Base-by-base conservation (phyloP, 2,113 vertebrate species). In the Periophthalmus modestus region DNA sequence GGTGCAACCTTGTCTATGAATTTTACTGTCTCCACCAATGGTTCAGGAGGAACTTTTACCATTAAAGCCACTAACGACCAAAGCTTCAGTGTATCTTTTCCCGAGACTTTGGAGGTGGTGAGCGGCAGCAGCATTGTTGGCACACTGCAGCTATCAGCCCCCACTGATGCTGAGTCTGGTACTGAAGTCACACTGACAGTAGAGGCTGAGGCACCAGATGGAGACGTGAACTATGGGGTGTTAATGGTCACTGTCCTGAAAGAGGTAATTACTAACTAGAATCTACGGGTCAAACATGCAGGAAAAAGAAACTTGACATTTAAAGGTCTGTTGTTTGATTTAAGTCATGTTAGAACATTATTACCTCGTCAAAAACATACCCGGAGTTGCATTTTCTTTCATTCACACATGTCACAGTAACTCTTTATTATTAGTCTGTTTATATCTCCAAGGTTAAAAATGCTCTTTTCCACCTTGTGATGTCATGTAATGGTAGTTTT, bases 111-210 rank as follows among this genome's bases (percentile, higher is more conserved):
- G 39, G 3, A 0, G 0, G 19, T 90, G 62, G 59, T 0, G 2
- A n/a, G n/a, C 19, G 82, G 71, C 14, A 74, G 80, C 55, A 80
- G 47, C 9, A 80, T 70, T 24, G 74, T 73, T 4, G 83, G 81
- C 14, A 77, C 43, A 10, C 74, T 85, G 21, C 75, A 54, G 12
- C 54, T 91, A 58, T 72, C 39, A 0, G 75, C 69, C 0, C 86
- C 86, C 11, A 16, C 7, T 0, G 14, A 68, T 63, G 87, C 87
- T 0, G 6, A 16, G 0, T 85, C 86, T 19, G 85, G 90, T 24
- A 88, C 75, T 0, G 84, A 58, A 3, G 76, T 90, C 72, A 90
- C 84, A 14, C 72, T 89, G 72, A 91, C 87, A 43, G 79, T 89
- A 33, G 81, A 83, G 46, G 88, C 75, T 0, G 23, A 72, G 50